phyloP scores from a whole-genome alignment of 92 coral and sea anemone genomes.

The Palythoa heliodiscus region DNA sequence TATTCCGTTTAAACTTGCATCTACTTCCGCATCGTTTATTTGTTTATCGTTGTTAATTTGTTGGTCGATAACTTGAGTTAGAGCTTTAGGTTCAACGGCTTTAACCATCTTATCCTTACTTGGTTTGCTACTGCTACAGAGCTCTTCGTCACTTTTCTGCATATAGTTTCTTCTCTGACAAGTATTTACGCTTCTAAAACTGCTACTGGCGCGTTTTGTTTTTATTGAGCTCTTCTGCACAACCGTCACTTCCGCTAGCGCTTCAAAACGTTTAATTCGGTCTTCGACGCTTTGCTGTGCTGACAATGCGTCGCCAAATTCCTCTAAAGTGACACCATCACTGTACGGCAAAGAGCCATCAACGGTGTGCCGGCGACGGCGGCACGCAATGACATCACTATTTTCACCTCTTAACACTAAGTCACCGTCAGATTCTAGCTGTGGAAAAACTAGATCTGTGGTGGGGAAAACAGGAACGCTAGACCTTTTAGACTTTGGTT shows the following conservation, averaged over 20 bases:
- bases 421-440: not conserved
- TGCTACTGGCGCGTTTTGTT: not conserved
- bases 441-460: conserved; percentile 24
- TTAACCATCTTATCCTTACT: not conserved
- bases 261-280: conserved; percentile 28
- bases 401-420: conserved; percentile 4
- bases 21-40: not conserved
- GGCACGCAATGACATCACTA: not conserved
- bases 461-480: conserved; percentile 38
- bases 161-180: not conserved
- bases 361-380: conserved; percentile 29
- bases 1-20: not conserved
- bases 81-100: not conserved
- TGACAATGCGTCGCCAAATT: conserved; percentile 15
- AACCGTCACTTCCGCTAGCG: not conserved
- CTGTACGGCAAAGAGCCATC: conserved; percentile 5
- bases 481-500: conserved; percentile 34
- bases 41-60: not conserved
- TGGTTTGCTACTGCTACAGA: not conserved
- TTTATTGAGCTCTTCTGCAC: not conserved
- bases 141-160: not conserved
- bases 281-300: conserved; percentile 25
- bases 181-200: not conserved
- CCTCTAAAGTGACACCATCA: conserved; percentile 5
- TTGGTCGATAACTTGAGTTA: not conserved